Conservation (phyloP, 2,113 vertebrate genomes). For the Tupaia tana region DNA sequence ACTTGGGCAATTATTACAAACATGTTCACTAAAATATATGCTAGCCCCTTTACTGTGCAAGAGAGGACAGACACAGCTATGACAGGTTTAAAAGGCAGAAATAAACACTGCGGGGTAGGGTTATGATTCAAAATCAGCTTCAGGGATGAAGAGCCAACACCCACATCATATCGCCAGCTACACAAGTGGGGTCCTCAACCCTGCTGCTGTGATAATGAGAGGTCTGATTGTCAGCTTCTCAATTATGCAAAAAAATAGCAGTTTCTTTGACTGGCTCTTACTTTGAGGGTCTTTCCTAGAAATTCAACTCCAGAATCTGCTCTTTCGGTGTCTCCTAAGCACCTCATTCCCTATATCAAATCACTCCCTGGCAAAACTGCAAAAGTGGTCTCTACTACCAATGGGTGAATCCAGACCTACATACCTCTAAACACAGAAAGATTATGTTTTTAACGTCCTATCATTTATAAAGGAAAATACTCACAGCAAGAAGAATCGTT, state of each 20-base stretch:
- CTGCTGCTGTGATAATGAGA: background rate
- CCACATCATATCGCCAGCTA: background rate
- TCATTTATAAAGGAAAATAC: background rate
- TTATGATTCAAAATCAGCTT: background rate
- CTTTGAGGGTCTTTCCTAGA: slow-evolving; percentile 52
- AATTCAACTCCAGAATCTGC: slow-evolving; percentile 15
- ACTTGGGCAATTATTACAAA: background rate
- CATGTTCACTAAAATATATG: background rate
- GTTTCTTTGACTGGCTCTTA: background rate
- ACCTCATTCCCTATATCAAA: slow-evolving; percentile 33
- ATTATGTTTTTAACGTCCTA: background rate
- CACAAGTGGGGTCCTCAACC: background rate
- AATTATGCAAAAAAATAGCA: background rate
- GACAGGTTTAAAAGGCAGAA: background rate
- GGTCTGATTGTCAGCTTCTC: background rate
- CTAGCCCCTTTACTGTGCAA: background rate
- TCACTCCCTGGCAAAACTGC: background rate
- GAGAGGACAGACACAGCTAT: background rate
- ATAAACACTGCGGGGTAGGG: background rate
- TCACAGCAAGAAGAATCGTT: background rate
- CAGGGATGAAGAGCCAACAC: background rate
- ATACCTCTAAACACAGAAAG: background rate
- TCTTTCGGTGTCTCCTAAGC: background rate
- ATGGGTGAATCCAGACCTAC: slow-evolving; percentile 20
- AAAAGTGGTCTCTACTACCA: background rate